phyloP scores from a whole-genome alignment of 2,888 invertebrate species.

The Acrobasis repandana region DNA sequence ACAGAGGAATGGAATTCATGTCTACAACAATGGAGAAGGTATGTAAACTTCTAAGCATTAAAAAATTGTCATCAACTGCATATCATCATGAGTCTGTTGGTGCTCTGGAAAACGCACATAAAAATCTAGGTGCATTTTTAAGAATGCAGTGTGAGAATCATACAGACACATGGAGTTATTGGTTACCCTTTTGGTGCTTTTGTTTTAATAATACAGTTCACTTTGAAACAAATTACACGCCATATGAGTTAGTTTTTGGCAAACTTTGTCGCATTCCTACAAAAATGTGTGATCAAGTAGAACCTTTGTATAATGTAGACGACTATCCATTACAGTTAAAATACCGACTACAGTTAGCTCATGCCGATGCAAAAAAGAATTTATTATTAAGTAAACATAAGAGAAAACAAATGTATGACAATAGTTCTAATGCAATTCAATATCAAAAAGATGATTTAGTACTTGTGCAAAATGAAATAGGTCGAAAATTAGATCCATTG shows the following conservation, averaged over 20 bases:
- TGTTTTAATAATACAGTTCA: constrained; percentile 33
- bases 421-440: constrained; percentile 16
- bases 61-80: constrained; percentile 21
- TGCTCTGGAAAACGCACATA: constrained; percentile 29
- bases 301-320: constrained; percentile 30
- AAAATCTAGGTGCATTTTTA: constrained; percentile 27
- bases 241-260: constrained; percentile 34
- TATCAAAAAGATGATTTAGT: constrained; percentile 26
- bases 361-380: constrained; percentile 26
- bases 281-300: constrained; percentile 25
- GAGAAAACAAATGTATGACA: constrained; percentile 28
- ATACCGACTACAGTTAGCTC: constrained; percentile 31
- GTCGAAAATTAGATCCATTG: constrained; percentile 20
- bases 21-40: constrained; percentile 8
- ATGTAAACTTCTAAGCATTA: constrained; percentile 18
- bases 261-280: constrained; percentile 29
- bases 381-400: constrained; percentile 24
- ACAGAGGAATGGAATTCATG: not conserved
- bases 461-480: constrained; percentile 28
- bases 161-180: constrained; percentile 27
- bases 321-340: constrained; percentile 30
- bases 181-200: constrained; percentile 31
- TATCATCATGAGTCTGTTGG: constrained; percentile 26
- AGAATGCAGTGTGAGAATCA: constrained; percentile 25
- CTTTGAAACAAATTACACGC: constrained; percentile 30